These are phyloP conservation scores for Acomys russatus DNA, from an alignment of 2,797 vertebrate species.

Conservation along the genomic window DNA sequence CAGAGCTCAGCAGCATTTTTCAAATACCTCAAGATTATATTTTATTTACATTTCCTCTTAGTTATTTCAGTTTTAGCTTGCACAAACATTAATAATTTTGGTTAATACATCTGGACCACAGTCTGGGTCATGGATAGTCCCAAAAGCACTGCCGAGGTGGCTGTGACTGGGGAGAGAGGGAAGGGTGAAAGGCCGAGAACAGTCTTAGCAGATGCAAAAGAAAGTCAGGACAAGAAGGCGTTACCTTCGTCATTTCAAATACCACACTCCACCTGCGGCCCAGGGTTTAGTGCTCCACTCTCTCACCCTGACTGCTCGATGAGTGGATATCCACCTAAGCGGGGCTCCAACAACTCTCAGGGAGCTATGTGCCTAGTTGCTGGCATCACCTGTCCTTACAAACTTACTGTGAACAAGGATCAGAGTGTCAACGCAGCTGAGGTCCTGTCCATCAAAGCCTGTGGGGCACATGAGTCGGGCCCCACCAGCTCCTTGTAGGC, in stretches of 20 bases:
- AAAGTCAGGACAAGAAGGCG: no score
- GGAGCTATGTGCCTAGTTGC: background rate
- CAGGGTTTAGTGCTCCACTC: background rate
- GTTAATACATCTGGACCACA: background rate
- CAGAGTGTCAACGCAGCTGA: no score
- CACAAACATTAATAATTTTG: background rate
- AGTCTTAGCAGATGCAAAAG: background rate
- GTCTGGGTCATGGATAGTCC: background rate
- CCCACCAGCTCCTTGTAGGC: background rate
- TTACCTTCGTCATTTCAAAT: background rate
- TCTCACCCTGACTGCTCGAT: background rate
- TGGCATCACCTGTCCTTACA: background rate
- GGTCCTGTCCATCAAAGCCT: background rate
- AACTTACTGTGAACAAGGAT: background rate
- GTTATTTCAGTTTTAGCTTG: background rate
- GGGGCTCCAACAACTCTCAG: background rate
- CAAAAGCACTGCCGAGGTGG: background rate
- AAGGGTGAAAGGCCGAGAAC: background rate
- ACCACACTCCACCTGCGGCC: fast-evolving
- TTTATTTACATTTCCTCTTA: background rate
- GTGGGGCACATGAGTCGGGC: fast-evolving
- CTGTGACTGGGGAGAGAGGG: background rate
- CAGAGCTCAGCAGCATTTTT: background rate
- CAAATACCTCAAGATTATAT: background rate
- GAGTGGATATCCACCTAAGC: background rate